Percentiles rank a stretch among this genome's conserved stretches.
Conservation (phyloP, 2,888 invertebrate genomes). For the Celastrina argiolus region DNA sequence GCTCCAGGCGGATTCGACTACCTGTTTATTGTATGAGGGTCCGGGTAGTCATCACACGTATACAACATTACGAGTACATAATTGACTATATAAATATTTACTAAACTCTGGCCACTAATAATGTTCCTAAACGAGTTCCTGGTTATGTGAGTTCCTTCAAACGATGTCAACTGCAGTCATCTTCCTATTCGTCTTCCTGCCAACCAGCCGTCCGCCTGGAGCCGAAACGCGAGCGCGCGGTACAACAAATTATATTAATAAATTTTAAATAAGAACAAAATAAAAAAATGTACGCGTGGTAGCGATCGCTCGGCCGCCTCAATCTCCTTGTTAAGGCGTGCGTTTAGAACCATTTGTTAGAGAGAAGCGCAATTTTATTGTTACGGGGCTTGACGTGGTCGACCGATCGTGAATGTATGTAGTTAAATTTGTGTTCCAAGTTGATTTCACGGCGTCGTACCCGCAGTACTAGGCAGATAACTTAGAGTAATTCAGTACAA, state of each 20-base stretch:
- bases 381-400: slow-evolving; percentile 47
- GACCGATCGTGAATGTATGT: slow-evolving; percentile 54
- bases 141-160: slow-evolving; percentile 31
- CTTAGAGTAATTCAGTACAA: slow-evolving; percentile 57
- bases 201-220: slow-evolving; percentile 50
- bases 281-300: slow-evolving; percentile 71
- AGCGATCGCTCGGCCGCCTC: slow-evolving; percentile 45
- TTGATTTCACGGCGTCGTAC: slow-evolving; percentile 62
- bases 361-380: slow-evolving; percentile 52
- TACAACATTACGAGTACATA: background rate
- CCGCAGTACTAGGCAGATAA: slow-evolving; percentile 51
- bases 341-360: slow-evolving; percentile 50
- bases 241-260: slow-evolving; percentile 78
- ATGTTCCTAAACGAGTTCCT: slow-evolving; percentile 40
- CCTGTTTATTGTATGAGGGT: slow-evolving; percentile 61
- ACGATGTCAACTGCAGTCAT: slow-evolving; percentile 34
- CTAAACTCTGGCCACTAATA: slow-evolving; percentile 11
- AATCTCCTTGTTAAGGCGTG: slow-evolving; percentile 50
- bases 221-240: slow-evolving; percentile 56
- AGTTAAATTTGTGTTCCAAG: slow-evolving; percentile 70
- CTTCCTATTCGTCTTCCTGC: slow-evolving; percentile 71
- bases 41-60: slow-evolving; percentile 46
- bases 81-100: slow-evolving; percentile 23
- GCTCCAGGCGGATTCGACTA: slow-evolving; percentile 47
- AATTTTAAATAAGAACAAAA: slow-evolving; percentile 75